Percentiles rank a stretch among this genome's conserved stretches.
These are phyloP conservation scores for Monomorium pharaonis DNA, from an alignment of 1,140 invertebrate genomes.

Conservation along the genomic window DNA sequence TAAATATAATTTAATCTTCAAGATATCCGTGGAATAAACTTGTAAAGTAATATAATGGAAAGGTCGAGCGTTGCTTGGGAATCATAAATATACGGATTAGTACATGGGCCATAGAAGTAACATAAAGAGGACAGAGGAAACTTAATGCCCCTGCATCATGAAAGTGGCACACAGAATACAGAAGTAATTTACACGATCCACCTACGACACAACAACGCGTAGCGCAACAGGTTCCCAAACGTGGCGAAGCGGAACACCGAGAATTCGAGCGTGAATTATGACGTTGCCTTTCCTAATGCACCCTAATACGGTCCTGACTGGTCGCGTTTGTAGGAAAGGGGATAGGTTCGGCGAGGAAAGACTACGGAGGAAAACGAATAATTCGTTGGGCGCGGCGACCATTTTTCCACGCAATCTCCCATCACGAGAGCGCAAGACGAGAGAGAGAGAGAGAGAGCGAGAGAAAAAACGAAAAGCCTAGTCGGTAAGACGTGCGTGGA, in stretches of 20 bases:
- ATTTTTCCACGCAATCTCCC: conserved; percentile 65
- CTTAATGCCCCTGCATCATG: conserved; percentile 32
- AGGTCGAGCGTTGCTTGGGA: background rate
- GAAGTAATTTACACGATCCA: conserved; percentile 55
- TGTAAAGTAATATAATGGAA: conserved; percentile 36
- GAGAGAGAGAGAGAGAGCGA: background rate
- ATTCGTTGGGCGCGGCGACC: conserved; percentile 56
- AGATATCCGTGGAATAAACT: conserved; percentile 37
- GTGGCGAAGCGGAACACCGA: conserved; percentile 45
- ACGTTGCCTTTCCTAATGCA: conserved; percentile 62
- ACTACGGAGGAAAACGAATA: conserved; percentile 39
- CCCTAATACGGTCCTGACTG: conserved; percentile 56
- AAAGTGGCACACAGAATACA: conserved; percentile 56
- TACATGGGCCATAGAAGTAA: background rate
- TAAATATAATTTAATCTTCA: conserved; percentile 21
- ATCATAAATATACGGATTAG: conserved; percentile 53
- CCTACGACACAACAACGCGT: conserved; percentile 38
- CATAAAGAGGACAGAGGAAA: conserved; percentile 39
- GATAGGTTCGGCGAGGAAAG: background rate
- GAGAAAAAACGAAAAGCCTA: background rate
- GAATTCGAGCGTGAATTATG: conserved; percentile 67
- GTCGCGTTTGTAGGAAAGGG: conserved; percentile 6
- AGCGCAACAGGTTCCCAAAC: conserved; percentile 51
- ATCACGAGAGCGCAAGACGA: conserved; percentile 1
- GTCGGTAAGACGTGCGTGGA: conserved; percentile 24